These are phyloP conservation scores for Columba janthina DNA, from an alignment of 2,113 vertebrate species.

Conservation along the genomic window DNA sequence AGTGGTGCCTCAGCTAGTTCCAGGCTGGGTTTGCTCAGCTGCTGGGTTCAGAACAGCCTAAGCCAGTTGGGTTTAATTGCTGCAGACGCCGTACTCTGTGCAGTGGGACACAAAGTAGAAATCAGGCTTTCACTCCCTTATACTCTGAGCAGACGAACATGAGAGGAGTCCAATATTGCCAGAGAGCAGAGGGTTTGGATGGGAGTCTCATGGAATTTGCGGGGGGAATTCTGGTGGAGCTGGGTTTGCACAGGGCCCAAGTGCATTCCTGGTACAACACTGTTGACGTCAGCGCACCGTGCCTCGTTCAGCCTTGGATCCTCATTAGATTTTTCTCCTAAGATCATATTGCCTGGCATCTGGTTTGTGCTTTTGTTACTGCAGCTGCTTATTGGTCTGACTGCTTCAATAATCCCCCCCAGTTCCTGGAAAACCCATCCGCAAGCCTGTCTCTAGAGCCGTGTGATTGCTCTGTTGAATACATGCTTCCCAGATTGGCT, in stretches of 20 bases:
- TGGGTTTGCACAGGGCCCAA: not conserved
- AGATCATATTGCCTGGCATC: not conserved
- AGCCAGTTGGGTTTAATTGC: not conserved
- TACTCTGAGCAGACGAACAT: not conserved
- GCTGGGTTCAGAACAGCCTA: not conserved
- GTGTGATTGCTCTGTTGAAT: conserved; percentile 57
- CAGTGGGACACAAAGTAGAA: not conserved
- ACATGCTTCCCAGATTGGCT: conserved; percentile 15
- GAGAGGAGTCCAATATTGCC: not conserved
- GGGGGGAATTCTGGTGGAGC: not conserved
- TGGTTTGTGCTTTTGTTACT: conserved; percentile 36
- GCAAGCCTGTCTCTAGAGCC: not conserved
- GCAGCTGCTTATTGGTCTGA: conserved; percentile 60
- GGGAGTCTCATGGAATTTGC: not conserved
- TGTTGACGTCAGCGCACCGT: not conserved
- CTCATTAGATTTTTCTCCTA: not conserved
- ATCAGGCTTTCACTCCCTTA: fast-evolving
- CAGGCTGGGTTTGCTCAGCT: not conserved
- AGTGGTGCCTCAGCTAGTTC: fast-evolving
- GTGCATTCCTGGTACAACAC: not conserved
- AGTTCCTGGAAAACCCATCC: conserved; percentile 16
- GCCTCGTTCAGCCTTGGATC: fast-evolving
- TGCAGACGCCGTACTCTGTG: fast-evolving
- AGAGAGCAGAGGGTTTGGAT: not conserved
- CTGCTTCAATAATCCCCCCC: not conserved